Base-by-base conservation (phyloP, 2,888 invertebrate species). In the Mechanitis messenoides region DNA sequence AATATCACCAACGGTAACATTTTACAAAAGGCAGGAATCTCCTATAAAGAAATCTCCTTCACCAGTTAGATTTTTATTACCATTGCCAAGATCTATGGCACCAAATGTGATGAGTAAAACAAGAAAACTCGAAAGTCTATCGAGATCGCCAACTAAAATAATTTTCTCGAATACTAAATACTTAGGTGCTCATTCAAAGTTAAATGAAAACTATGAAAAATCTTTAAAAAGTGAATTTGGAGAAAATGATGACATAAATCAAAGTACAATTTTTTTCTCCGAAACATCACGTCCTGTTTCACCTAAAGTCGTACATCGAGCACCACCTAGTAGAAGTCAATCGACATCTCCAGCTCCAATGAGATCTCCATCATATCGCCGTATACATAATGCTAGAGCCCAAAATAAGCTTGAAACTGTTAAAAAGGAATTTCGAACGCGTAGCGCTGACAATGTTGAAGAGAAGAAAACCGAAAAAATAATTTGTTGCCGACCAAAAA, bases 291-390 rank as follows among this genome's bases (percentile, higher is more conserved):
- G 87, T 64, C 86, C 87, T 2, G 80, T 85, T 20, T 88, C 87
- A 9, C 87, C 88, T 47, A 87, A 83, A 77, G 73, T 85, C 20
- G 69, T 68, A 46, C 80, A 77, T 69, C 71, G 64, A 55, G 38
- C 59, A 58, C 64, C 63, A 45, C 58, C 63, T 45, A 87, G 80
- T 66, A 80, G 88, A 75, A 90, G 90, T 75, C 83, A 90, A 59
- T 89, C 91, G 0, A 85, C 89, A 3, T 92, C 92, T n/a, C 91
- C 92, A 1, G 91, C 93, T 4, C 90, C 92, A 12, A 79, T 92
- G 56, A 89, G 94, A 64, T 94, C 94, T 0, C 94, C 94, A 0
- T 93, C 94, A 0, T 92, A 91, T 69, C 90, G 94, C 11, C 92
- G 93, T 64, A 94, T 94, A 65, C 91, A 92, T 68, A 91, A 81